These are phyloP conservation scores for Cichlasoma orientale DNA, from an alignment of 2,797 vertebrate genomes.

Conservation along the genomic window DNA sequence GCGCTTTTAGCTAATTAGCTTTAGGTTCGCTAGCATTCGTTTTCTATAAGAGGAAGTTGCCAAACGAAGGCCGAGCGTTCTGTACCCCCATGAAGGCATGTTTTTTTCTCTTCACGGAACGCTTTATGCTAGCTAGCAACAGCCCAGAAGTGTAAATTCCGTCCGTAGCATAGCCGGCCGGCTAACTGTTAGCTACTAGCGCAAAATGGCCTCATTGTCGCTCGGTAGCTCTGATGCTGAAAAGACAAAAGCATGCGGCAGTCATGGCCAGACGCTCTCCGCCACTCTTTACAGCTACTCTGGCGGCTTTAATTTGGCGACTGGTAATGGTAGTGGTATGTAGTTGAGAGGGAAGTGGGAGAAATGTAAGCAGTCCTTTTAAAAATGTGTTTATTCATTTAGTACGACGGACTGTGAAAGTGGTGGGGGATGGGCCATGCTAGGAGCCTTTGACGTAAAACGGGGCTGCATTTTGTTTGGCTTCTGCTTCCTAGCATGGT, in stretches of 20 bases:
- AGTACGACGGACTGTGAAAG: constrained; percentile 33
- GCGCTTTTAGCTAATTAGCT: constrained; percentile 61
- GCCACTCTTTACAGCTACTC: rapidly evolving
- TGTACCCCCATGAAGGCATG: neutral
- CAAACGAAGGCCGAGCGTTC: neutral
- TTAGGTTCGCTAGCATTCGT: constrained; percentile 28
- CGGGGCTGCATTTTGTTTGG: constrained; percentile 65
- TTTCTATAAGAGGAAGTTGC: neutral
- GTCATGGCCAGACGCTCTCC: neutral
- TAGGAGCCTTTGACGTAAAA: constrained; percentile 72
- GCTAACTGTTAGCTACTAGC: constrained; percentile 71
- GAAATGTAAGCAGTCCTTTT: too few relatives aligned
- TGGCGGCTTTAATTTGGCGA: rapidly evolving
- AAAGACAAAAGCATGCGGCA: constrained; percentile 81
- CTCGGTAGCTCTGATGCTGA: constrained; percentile 61
- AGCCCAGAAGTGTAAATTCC: neutral
- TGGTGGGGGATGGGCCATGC: constrained; percentile 76
- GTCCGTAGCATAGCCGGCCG: constrained; percentile 38
- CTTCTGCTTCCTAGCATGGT: constrained; percentile 31
- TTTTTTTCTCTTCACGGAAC: constrained; percentile 11
- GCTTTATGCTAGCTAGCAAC: constrained; percentile 7
- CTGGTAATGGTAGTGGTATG: rapidly evolving
- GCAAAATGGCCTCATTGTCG: constrained; percentile 84
- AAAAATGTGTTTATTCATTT: constrained; percentile 27
- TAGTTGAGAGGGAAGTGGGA: rapidly evolving